Conservation (phyloP, 1,140 invertebrate genomes). For the Drosophila albomicans region DNA sequence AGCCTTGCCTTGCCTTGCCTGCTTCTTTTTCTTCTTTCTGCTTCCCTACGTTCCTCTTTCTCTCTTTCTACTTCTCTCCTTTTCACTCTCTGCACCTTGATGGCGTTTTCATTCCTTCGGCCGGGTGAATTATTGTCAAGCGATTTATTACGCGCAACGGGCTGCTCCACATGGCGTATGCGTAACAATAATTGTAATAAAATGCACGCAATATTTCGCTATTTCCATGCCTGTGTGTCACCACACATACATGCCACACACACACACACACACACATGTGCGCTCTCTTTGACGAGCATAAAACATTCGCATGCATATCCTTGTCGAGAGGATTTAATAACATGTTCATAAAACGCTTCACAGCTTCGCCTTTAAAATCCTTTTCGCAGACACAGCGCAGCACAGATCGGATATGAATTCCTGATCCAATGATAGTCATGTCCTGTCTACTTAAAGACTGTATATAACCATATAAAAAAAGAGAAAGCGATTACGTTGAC, state of each 20-base stretch:
- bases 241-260: background rate
- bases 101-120: slow-evolving; percentile 34
- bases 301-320: slow-evolving; percentile 20
- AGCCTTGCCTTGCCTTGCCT: slow-evolving; percentile 47
- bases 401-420: slow-evolving; percentile 7
- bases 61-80: too few species aligned
- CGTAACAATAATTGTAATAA: slow-evolving; percentile 69
- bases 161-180: slow-evolving; percentile 72
- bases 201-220: slow-evolving; percentile 58
- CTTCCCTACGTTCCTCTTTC: slow-evolving; percentile 17
- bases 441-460: slow-evolving; percentile 2
- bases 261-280: background rate
- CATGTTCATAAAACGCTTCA: slow-evolving; percentile 30
- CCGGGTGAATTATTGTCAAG: slow-evolving; percentile 74
- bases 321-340: slow-evolving; percentile 23
- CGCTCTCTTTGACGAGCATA: slow-evolving; percentile 21
- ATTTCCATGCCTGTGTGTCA: slow-evolving; percentile 18
- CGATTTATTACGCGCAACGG: slow-evolving; percentile 68
- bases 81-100: background rate
- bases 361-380: slow-evolving; percentile 21
- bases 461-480: background rate
- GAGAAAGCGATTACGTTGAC: background rate
- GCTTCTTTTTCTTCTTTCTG: too few species aligned
- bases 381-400: background rate
- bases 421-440: slow-evolving; percentile 26